Conservation (phyloP, 2,113 vertebrate species). For the Microtus oregoni region DNA sequence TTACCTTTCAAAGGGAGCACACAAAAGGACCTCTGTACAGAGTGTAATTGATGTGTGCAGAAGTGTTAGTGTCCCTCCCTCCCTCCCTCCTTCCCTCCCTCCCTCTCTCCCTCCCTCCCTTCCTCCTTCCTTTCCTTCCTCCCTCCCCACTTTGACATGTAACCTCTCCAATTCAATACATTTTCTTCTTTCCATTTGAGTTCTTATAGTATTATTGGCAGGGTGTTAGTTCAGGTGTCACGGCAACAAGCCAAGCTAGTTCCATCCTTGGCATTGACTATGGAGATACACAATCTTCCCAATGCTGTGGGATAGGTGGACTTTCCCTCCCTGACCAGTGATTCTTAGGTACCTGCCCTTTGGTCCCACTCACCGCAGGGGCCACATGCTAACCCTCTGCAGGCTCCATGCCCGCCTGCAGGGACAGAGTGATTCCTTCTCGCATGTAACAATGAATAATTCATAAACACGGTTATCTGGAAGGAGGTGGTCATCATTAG, state of each 20-base stretch:
- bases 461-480: constrained; percentile 83
- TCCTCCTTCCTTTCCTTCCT: too few relatives aligned
- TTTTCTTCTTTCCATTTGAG: neutral
- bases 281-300: neutral
- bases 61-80: neutral
- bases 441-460: constrained; percentile 82
- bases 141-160: neutral
- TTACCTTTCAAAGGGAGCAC: neutral
- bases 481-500: constrained; percentile 85
- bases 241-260: neutral
- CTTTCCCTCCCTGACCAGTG: neutral
- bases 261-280: neutral
- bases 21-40: neutral
- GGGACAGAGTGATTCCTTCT: constrained; percentile 69
- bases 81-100: neutral
- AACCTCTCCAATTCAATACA: neutral
- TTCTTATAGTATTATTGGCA: neutral
- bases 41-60: neutral
- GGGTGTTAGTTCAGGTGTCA: neutral
- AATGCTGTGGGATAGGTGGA: neutral
- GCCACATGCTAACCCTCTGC: neutral
- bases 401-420: neutral
- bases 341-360: neutral
- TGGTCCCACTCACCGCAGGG: neutral
- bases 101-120: too few relatives aligned